These are phyloP conservation scores for Gallinago stenura DNA, from an alignment of 2,797 vertebrate species.

Conservation along the genomic window DNA sequence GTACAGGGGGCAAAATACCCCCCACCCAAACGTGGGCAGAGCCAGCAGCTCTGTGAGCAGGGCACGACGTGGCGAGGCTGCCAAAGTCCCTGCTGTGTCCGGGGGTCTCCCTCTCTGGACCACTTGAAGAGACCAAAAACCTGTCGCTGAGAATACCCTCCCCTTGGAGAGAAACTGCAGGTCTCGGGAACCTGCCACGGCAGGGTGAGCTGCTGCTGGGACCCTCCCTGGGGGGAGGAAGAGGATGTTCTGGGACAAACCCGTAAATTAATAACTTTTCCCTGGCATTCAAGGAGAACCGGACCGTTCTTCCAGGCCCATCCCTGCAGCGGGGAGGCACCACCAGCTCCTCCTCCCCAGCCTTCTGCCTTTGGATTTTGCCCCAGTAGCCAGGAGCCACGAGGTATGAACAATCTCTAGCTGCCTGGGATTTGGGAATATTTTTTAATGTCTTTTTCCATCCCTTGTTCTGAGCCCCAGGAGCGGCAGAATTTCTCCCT, in stretches of 20 bases:
- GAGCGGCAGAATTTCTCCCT: rapidly evolving
- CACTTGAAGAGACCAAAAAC: background rate
- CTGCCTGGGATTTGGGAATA: rapidly evolving
- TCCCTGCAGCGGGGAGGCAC: rapidly evolving
- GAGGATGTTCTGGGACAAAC: background rate
- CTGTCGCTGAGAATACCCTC: background rate
- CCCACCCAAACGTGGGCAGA: background rate
- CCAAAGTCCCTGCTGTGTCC: background rate
- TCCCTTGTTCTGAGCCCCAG: rapidly evolving
- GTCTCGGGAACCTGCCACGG: rapidly evolving
- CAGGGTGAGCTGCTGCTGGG: background rate
- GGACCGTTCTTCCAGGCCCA: rapidly evolving
- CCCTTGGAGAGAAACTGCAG: background rate
- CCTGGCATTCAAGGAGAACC: background rate
- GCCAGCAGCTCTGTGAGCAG: background rate
- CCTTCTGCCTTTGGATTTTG: rapidly evolving
- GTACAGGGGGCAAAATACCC: background rate
- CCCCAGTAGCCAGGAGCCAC: background rate
- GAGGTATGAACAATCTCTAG: rapidly evolving
- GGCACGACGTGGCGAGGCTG: background rate
- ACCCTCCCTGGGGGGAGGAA: rapidly evolving
- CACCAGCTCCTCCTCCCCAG: background rate
- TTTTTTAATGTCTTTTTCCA: no score
- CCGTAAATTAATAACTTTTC: background rate
- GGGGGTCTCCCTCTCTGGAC: no score